Evolutionary conservation across 2,888 invertebrate species (phyloP), one percentile per base, ranked within the genome.

Genomic region (Cataglyphis albicans): DNA sequence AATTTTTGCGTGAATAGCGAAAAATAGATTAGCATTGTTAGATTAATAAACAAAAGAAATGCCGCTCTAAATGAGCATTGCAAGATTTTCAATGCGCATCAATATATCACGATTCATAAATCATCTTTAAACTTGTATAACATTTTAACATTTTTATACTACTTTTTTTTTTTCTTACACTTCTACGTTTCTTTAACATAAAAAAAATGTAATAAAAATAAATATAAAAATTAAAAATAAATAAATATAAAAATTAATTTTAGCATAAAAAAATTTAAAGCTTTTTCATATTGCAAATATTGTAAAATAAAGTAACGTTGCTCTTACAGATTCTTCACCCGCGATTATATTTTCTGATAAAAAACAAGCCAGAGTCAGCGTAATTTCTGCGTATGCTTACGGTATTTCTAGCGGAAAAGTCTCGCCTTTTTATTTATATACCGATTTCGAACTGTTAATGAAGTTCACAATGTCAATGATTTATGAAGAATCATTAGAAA

Each of bases 401-500:
- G 18, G 25, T 21, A 55, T 55, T n/a, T 55, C 18, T 55, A 21
- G 55, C 9, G 9, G n/a, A n/a, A 55, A 55, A 21, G n/a, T 55
- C 9, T 55, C 55, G n/a, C 55, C 55, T 3, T 57, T 57, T 21
- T 9, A 48, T n/a, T 55, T 70, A 35, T 35, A 21, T 9, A 32
- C 15, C 9, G 2, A 29, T 18, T 48, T 15, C 0, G 9, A 70
- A 18, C 55, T 48, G 29, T 25, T 25, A n/a, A 18, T 32, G n/a
- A 67, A 18, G 6, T 29, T 44, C n/a, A 25, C 6, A 48, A 29
- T 59, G 25, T 32, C 61, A 32, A n/a, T 32, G 32, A 70, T 70
- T 70, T 70, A 52, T 52, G 15, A 2, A 52, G n/a, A 72, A 3
- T 15, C 48, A 35, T 70, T 35, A 52, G 15, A 35, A 52, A 70